Evolutionary conservation across 2,797 vertebrate genomes (phyloP), one percentile per base, ranked within the genome.

Genomic region (Poliocrania exsul): DNA sequence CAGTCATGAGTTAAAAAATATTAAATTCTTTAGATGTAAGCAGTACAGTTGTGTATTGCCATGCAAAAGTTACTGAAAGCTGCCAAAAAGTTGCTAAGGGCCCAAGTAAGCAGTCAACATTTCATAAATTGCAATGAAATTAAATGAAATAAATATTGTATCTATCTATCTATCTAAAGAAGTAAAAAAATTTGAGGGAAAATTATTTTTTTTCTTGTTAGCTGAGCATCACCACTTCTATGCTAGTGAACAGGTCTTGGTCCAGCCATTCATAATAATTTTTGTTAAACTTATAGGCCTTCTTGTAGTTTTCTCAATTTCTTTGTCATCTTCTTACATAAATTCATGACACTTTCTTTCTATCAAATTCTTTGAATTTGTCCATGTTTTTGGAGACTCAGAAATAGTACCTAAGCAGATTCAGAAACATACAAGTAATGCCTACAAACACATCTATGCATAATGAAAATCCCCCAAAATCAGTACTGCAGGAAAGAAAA

Each of bases 1-100:
- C 7, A 78, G 19, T 19, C 2, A 0, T 62, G 19, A 35, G 5
- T 31, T 71, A 58, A 31, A 35, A 70, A 83, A 64, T 17, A 84
- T 38, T 69, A 46, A n/a, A 42, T 72, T 49, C 28, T 81, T 61
- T 42, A 47, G 20, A 38, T 2, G 51, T 3, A 66, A 62, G 31
- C 3, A 57, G 11, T 37, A 21, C 16, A 67, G 9, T 10, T 81
- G 11, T 37, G 11, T 47, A 13, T 31, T 75, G 23, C 20, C 47
- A 38, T 5, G 4, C 4, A 3, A 15, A 75, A 75, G 26, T 44
- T 62, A 70, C 11, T 0, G 0, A 75, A 65, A 79, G 10, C 3
- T 57, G 35, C 19, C 25, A 29, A 18, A 57, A 79, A 15, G 47
- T 66, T 56, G 8, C 7, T 38, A 61, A 74, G 13, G 17, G 13